phyloP scores from a whole-genome alignment of 2,888 invertebrate genomes.

The Caradrina kadenii region DNA sequence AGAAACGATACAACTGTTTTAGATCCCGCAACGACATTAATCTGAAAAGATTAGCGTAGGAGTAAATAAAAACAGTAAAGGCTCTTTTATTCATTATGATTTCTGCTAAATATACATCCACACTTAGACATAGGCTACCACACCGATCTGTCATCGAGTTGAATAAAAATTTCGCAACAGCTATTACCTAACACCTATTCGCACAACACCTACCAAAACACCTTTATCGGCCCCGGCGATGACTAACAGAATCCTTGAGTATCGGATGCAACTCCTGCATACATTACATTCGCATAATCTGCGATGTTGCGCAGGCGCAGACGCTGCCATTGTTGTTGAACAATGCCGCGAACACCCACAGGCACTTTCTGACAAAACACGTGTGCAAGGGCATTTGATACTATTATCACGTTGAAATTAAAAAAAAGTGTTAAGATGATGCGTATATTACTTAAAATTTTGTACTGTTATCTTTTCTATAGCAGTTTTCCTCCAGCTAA shows the following conservation, averaged over 20 bases:
- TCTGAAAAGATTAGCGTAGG: no score
- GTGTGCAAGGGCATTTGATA: slow-evolving; percentile 71
- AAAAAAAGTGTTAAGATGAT: slow-evolving; percentile 11
- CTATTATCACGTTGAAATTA: slow-evolving; percentile 22
- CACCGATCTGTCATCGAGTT: not conserved
- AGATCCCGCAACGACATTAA: no score
- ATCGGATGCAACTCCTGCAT: slow-evolving; percentile 82
- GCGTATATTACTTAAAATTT: no score
- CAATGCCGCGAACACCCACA: slow-evolving; percentile 83
- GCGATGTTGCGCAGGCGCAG: slow-evolving; percentile 78
- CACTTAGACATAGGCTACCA: no score
- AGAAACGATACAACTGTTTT: no score
- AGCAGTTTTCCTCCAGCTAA: not conserved
- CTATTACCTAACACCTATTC: slow-evolving; percentile 40
- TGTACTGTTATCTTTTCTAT: not conserved
- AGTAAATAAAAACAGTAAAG: no score
- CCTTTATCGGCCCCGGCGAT: slow-evolving; percentile 50
- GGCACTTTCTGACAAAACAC: slow-evolving; percentile 72
- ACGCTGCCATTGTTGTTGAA: slow-evolving; percentile 83
- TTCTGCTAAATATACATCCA: no score
- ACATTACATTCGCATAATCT: slow-evolving; percentile 72
- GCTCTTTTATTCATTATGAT: not conserved
- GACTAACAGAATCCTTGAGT: slow-evolving; percentile 82
- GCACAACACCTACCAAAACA: slow-evolving; percentile 64
- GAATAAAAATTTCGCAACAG: slow-evolving; percentile 8